Base-by-base conservation (phyloP, 2,888 invertebrate species). In the Neria commutata region DNA sequence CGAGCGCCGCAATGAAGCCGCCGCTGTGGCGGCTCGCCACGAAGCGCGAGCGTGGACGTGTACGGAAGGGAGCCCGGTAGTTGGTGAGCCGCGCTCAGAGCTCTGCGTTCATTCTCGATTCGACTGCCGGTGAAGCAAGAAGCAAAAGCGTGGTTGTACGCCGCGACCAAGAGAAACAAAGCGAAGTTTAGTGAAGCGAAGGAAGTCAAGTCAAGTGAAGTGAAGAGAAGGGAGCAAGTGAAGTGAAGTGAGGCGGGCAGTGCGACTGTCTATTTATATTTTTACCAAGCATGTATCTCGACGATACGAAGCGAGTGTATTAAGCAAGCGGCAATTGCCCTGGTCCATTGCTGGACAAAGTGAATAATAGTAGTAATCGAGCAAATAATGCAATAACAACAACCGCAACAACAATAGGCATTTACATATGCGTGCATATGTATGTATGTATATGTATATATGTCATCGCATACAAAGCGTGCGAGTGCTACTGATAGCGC, bases 401-500 rank as follows among this genome's bases (percentile, higher is more conserved):
- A 23, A n/a, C 10, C 17, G 11, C 33, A 50, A 23, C 4, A 51
- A 21, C 16, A 19, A n/a, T n/a, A n/a, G n/a, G n/a, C 3, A 2
- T 5, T 2, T 37, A 37, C 46, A 52, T 14, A 24, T 14, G 14
- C 14, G 2, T n/a, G 11, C 25, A 53, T 19, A 42, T 52, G 3
- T 24, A 34, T 17, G 23, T 21, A 34, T 46, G 33, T 21, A 54
- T 33, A 29, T 11, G 49, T 21, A 50, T 57, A 33, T 37, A 25
- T n/a, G 53, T 40, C 26, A 17, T 8, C 26, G 48, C 33, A 52
- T 60, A 29, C 11, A 11, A 23, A 45, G 33, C 29, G 23, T 49
- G 34, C 5, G 56, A 37, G 62, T 40, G 62, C 25, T 40, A 61
- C 49, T 61, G 58, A 62, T 54, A 50, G 62, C 40, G 46, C n/a